Evolutionary conservation across 2,888 invertebrate species (phyloP).

Genomic region (Nipponacmea schrenckii): DNA sequence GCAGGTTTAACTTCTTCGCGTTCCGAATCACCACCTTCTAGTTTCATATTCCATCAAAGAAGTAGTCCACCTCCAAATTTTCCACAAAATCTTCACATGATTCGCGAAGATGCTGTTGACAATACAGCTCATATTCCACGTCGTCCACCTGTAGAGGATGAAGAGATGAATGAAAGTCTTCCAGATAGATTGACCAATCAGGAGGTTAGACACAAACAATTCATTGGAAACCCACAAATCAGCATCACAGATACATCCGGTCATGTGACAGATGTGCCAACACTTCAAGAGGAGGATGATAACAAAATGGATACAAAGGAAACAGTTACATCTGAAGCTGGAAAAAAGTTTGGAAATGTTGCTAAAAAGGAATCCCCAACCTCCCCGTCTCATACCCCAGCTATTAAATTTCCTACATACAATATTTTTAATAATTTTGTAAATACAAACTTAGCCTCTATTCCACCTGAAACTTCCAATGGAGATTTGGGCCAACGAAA

Average conservation of each 20-base stretch:
- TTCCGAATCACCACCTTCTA: slow-evolving; percentile 3
- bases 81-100: slow-evolving; percentile 66
- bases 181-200: slow-evolving; percentile 14
- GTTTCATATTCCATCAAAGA: slow-evolving; percentile 42
- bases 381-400: not conserved
- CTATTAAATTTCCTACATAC: slow-evolving; percentile 10
- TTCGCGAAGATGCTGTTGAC: slow-evolving; percentile 64
- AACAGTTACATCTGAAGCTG: not conserved
- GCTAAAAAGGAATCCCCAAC: not conserved
- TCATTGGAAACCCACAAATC: slow-evolving; percentile 79
- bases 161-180: slow-evolving; percentile 27
- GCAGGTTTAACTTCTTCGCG: slow-evolving; percentile 10
- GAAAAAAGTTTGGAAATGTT: not conserved
- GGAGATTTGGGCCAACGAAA: not conserved
- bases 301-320: slow-evolving; percentile 17
- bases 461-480: slow-evolving; percentile 32
- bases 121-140: slow-evolving; percentile 19
- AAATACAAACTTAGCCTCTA: slow-evolving; percentile 49
- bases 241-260: slow-evolving; percentile 92
- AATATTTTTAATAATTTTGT: slow-evolving; percentile 32
- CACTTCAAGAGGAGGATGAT: slow-evolving; percentile 23
- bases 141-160: slow-evolving; percentile 27
- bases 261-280: slow-evolving; percentile 63
- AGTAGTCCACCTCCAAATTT: slow-evolving; percentile 60
- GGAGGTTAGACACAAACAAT: slow-evolving; percentile 38